These are phyloP conservation scores for Acanthurus lineatus DNA, from an alignment of 2,797 vertebrate species.

Conservation along the genomic window DNA sequence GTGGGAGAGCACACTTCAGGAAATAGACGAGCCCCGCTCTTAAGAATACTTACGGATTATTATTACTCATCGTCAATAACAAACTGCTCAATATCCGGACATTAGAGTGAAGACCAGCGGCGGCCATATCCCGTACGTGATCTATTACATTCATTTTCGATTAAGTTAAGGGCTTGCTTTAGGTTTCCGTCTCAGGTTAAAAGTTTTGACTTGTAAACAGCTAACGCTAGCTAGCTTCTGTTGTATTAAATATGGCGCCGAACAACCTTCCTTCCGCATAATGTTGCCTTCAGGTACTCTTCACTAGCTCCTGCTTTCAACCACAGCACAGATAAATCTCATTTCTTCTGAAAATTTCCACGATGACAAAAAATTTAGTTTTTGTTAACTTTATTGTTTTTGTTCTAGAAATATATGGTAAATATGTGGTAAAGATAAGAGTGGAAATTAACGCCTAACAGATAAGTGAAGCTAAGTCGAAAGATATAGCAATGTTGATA, in stretches of 20 bases:
- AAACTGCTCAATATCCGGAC: slow-evolving; percentile 96
- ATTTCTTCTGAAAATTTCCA: no score
- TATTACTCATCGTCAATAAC: slow-evolving; percentile 97
- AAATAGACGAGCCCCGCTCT: slow-evolving; percentile 67
- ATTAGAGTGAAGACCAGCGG: slow-evolving; percentile 97
- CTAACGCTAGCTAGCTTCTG: slow-evolving; percentile 65
- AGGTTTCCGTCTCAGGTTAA: slow-evolving; percentile 8
- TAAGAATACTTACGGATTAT: slow-evolving; percentile 93
- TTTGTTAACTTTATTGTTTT: neutral
- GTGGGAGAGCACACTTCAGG: neutral
- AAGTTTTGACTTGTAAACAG: slow-evolving; percentile 56
- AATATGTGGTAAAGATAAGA: accelerated
- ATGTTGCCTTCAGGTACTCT: slow-evolving; percentile 51
- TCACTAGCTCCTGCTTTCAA: neutral
- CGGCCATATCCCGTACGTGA: slow-evolving; percentile 96
- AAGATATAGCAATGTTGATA: accelerated
- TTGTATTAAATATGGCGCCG: slow-evolving; percentile 81
- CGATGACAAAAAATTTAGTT: no score
- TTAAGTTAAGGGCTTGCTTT: neutral
- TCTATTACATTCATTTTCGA: slow-evolving; percentile 94
- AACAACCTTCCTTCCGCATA: slow-evolving; percentile 61
- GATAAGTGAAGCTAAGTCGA: neutral
- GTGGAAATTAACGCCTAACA: accelerated
- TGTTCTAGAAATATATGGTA: neutral
- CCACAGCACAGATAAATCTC: no score